phyloP scores from a whole-genome alignment of 2,888 invertebrate genomes.

The Lampropteryx suffumata region DNA sequence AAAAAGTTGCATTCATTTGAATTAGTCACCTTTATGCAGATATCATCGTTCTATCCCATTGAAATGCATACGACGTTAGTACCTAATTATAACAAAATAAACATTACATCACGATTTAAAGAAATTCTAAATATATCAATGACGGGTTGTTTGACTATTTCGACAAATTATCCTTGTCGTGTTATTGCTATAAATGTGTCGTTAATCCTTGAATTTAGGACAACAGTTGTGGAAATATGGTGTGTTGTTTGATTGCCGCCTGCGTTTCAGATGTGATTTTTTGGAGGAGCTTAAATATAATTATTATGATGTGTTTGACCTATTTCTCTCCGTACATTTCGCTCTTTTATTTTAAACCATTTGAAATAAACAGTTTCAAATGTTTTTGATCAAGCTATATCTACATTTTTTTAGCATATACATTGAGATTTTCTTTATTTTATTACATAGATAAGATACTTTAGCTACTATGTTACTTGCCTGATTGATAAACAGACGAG shows the following conservation, averaged over 20 bases:
- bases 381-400: too few species aligned
- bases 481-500: too few species aligned
- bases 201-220: constrained; percentile 30
- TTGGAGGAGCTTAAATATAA: too few species aligned
- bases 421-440: too few species aligned
- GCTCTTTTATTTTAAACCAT: too few species aligned
- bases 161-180: constrained; percentile 11
- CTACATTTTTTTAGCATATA: too few species aligned
- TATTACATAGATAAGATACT: too few species aligned
- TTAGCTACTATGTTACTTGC: too few species aligned
- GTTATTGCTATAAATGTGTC: constrained; percentile 15
- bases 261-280: neutral
- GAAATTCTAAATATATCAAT: constrained; percentile 45
- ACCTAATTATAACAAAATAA: constrained; percentile 39
- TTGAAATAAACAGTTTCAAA: too few species aligned
- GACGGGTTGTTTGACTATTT: constrained; percentile 36
- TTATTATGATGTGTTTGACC: too few species aligned
- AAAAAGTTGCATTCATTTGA: too few species aligned
- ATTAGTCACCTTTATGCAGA: constrained; percentile 5
- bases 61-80: constrained; percentile 12
- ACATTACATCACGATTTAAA: constrained; percentile 38
- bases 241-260: neutral
- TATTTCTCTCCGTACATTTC: too few species aligned
- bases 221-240: constrained; percentile 12
- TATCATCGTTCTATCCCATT: constrained; percentile 15